Base-by-base conservation (phyloP, 2,888 invertebrate species). In the Cecidostiba fungosa region DNA sequence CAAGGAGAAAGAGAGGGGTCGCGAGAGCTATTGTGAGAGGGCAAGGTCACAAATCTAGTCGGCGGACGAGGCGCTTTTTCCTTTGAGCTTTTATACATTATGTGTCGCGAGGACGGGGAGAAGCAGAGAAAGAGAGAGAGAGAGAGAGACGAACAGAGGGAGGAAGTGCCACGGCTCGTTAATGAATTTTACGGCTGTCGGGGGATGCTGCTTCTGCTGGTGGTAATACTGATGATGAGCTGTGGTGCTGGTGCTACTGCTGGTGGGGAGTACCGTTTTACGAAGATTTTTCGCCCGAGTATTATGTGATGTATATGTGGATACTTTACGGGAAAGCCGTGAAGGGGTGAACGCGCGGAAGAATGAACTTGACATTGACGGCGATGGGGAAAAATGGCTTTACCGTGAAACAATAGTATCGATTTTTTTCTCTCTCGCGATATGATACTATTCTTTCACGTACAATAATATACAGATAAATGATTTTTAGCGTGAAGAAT, bases 21-120 rank as follows among this genome's bases (percentile, higher is more conserved):
- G 90, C 89, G 80, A 26, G 39, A 69, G 79, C 54, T 89, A 91
- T 93, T 92, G 92, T 92, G 84, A 50, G 85, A 89, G 89, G 90
- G 90, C 93, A 93, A 93, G 93, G 93, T 92, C 92, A 92, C 92
- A 92, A 92, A 92, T 92, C 91, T 91, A 90, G 90, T 90, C 90
- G 90, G 89, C 76, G 43, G n/a, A n/a, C 66, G 69, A 43, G 59
- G 72, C 73, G 90, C 89, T 90, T 90, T 92, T 72, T 78, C 77
- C 91, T 91, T 92, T 91, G 89, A 87, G 84, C 85, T 82, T 85
- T 84, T 6, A 6, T 59, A 59, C 54, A 59, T 59, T 59, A 59
- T 59, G 54, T 59, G 54, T 59, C 54, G 54, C 54, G 54, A 59
- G 54, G 23, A n/a, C n/a, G n/a, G n/a, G n/a, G n/a, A n/a, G n/a